phyloP scores from a whole-genome alignment of 2,113 vertebrate genomes.

The Hyla sarda region DNA sequence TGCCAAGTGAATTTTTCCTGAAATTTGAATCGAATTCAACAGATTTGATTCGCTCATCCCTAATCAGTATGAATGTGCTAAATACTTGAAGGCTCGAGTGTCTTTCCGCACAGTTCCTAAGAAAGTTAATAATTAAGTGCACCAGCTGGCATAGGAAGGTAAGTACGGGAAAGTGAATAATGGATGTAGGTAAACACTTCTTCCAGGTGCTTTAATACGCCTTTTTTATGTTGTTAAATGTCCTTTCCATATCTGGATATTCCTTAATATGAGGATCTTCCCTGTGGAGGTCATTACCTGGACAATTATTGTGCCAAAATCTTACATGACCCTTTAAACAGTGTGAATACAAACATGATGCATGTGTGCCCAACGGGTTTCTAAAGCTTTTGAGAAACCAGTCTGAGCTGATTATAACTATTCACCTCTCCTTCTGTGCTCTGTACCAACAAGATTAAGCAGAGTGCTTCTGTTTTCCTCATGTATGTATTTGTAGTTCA shows the following conservation, averaged over 20 bases:
- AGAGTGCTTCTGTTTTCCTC: too few relatives aligned
- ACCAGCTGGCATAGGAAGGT: constrained; percentile 43
- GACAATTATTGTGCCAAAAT: background rate
- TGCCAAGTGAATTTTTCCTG: too few relatives aligned
- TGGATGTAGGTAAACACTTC: constrained; percentile 29
- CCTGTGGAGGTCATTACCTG: background rate
- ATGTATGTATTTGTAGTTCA: too few relatives aligned
- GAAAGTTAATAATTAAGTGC: constrained; percentile 52
- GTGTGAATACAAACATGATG: too few relatives aligned
- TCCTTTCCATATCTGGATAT: background rate
- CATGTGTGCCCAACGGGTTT: background rate
- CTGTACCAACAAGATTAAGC: background rate
- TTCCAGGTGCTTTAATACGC: constrained; percentile 10
- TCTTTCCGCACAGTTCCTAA: constrained; percentile 14
- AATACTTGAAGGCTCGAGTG: constrained; percentile 29
- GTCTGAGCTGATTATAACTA: background rate
- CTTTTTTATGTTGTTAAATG: constrained; percentile 33
- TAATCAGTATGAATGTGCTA: constrained; percentile 10
- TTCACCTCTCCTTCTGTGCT: background rate
- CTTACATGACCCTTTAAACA: background rate
- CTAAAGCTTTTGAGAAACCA: background rate
- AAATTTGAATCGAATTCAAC: too few relatives aligned
- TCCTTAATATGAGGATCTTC: background rate
- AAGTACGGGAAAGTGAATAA: constrained; percentile 46
- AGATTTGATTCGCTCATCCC: too few relatives aligned